Base-by-base conservation (phyloP, 2,797 vertebrate species). In the Jordanella pulchra region DNA sequence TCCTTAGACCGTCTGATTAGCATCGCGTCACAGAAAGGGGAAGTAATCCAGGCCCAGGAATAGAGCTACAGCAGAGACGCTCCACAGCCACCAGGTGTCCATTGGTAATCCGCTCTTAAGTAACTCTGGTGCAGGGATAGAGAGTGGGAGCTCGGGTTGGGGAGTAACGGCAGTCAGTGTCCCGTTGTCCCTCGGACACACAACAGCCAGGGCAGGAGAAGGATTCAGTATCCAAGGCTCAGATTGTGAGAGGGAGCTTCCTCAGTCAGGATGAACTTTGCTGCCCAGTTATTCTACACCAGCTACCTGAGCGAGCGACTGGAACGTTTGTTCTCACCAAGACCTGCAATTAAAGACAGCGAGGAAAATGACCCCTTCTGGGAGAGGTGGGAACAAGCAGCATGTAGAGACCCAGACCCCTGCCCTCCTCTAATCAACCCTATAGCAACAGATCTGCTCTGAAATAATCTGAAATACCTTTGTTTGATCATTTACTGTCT, bases 291-390 rank as follows among this genome's bases (percentile, higher is more conserved):
- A 69, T 93, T 97, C 89, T 96, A 95, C 89, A 95, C 94, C 2
- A 95, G 92, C 78, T 94, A 93, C 85, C 81, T 94, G 89, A 95
- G 89, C 70, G 95, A 95, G 69, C 82, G 88, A 67, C 87, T 91
- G 4, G 87, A 93, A 65, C 84, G 87, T 44, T 77, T 91, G 78
- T 90, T 84, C 79, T 90, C 89, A 39, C 92, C 93, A 67, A 89
- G 82, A 75, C 91, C 66, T 78, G 86, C 85, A 55, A 84, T 93
- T 55, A 92, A 88, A 87, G 94, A 93, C 71, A 68, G 73, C 70
- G 95, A 96, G 88, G 96, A 97, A 61, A 94, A 95, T 75, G 96
- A 98, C 89, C 97, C 96, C 86, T 98, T 98, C 93, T 98, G 97
- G 97, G 95, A 95, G 94, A 98, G 97, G 97, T 98, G 96, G 95